These are phyloP conservation scores for Spisula solida DNA, from an alignment of 2,888 invertebrate species.

Conservation along the genomic window DNA sequence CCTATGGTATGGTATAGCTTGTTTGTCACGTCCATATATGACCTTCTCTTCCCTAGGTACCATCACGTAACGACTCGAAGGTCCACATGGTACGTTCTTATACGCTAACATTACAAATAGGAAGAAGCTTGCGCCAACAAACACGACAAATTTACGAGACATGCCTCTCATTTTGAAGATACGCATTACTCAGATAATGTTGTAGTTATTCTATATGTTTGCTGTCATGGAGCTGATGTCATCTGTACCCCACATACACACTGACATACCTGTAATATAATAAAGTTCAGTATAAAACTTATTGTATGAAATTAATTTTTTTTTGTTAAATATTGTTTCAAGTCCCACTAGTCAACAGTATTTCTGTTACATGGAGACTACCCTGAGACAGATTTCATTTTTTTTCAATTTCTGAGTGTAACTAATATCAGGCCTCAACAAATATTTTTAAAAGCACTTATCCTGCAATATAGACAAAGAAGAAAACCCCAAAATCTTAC, in stretches of 20 bases:
- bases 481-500: too few relatives aligned
- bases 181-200: neutral
- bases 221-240: neutral
- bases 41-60: conserved; percentile 77
- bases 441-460: too few relatives aligned
- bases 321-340: too few relatives aligned
- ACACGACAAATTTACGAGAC: conserved; percentile 29
- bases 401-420: too few relatives aligned
- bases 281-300: neutral
- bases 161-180: conserved; percentile 37
- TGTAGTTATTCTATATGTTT: neutral
- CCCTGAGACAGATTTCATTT: too few relatives aligned
- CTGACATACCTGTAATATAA: neutral
- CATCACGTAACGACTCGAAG: conserved; percentile 76
- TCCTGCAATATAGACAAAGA: too few relatives aligned
- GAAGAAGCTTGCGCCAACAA: conserved; percentile 22
- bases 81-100: conserved; percentile 74
- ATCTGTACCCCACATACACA: neutral
- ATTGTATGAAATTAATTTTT: neutral
- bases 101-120: conserved; percentile 60
- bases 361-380: too few relatives aligned
- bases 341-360: too few relatives aligned
- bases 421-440: too few relatives aligned
- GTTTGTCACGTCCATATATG: conserved; percentile 78
- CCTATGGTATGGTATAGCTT: conserved; percentile 76